Conservation (phyloP, 2,888 invertebrate species). For the Ormyrus labotus region DNA sequence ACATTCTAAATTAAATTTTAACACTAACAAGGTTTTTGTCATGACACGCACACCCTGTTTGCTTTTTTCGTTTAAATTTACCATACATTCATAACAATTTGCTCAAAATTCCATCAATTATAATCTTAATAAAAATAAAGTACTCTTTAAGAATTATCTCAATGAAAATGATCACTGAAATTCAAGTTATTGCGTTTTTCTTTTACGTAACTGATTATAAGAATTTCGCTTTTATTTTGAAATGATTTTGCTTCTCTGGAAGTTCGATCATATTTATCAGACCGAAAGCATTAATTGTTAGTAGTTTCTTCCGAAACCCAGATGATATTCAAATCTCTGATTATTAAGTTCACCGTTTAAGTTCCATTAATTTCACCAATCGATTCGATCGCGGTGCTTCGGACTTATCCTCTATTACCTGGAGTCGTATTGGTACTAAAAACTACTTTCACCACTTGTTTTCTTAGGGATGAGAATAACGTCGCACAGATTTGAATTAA, state of each 20-base stretch:
- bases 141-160: constrained; percentile 56
- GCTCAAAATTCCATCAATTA: constrained; percentile 51
- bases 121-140: constrained; percentile 57
- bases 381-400: constrained; percentile 38
- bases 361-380: constrained; percentile 43
- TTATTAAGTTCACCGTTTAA: constrained; percentile 42
- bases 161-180: constrained; percentile 49
- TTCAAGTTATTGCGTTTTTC: constrained; percentile 52
- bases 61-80: constrained; percentile 37
- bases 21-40: constrained; percentile 28
- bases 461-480: constrained; percentile 24
- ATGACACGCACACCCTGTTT: constrained; percentile 47
- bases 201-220: constrained; percentile 46
- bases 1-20: constrained; percentile 39
- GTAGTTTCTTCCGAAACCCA: constrained; percentile 36
- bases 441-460: constrained; percentile 47
- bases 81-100: constrained; percentile 52
- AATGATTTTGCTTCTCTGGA: constrained; percentile 47
- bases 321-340: constrained; percentile 49
- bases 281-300: constrained; percentile 38
- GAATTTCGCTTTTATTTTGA: constrained; percentile 41
- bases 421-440: constrained; percentile 48
- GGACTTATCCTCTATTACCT: constrained; percentile 35
- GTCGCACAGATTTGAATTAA: constrained; percentile 43
- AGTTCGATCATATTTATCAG: constrained; percentile 40